These are phyloP conservation scores for Chesias legatella DNA, from an alignment of 2,888 invertebrate genomes.

Conservation along the genomic window DNA sequence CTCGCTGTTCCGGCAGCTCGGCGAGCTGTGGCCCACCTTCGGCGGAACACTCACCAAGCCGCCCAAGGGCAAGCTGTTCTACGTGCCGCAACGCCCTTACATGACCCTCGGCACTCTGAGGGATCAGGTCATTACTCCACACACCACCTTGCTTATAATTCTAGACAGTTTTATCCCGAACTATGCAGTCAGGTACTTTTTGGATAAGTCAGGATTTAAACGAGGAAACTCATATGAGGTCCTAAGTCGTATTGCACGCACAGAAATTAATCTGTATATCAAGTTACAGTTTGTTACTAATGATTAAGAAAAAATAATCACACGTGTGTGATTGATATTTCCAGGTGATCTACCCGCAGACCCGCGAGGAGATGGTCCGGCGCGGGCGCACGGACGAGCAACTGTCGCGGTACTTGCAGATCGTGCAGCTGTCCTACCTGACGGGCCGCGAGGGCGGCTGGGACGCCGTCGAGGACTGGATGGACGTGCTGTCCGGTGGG, in stretches of 20 bases:
- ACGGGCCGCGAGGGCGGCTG: constrained; percentile 92
- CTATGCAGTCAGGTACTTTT: too few relatives aligned
- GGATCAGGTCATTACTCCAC: constrained; percentile 85
- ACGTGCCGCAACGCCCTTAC: constrained; percentile 98
- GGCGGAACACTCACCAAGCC: constrained; percentile 97
- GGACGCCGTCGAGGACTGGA: constrained; percentile 98
- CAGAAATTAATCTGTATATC: too few relatives aligned
- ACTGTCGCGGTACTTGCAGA: constrained; percentile 86
- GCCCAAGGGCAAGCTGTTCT: constrained; percentile 96
- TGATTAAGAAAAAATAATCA: too few relatives aligned
- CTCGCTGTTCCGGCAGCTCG: constrained; percentile 96
- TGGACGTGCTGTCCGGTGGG: constrained; percentile 98
- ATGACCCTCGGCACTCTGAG: constrained; percentile 97
- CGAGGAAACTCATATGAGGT: too few relatives aligned
- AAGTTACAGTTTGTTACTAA: too few relatives aligned
- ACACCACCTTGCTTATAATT: too few relatives aligned
- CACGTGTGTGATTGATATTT: neutral
- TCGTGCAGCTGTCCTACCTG: constrained; percentile 92
- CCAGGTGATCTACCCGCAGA: constrained; percentile 95
- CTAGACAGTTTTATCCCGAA: too few relatives aligned
- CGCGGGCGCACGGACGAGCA: constrained; percentile 89
- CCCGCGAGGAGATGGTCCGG: constrained; percentile 89
- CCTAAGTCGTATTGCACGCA: too few relatives aligned
- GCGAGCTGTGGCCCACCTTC: constrained; percentile 98
- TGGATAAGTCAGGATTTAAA: too few relatives aligned